Percentiles rank a stretch among this genome's conserved stretches.
Evolutionary conservation across 2,888 invertebrate species (phyloP).

Genomic region (Rhopalosiphum nymphaeae): DNA sequence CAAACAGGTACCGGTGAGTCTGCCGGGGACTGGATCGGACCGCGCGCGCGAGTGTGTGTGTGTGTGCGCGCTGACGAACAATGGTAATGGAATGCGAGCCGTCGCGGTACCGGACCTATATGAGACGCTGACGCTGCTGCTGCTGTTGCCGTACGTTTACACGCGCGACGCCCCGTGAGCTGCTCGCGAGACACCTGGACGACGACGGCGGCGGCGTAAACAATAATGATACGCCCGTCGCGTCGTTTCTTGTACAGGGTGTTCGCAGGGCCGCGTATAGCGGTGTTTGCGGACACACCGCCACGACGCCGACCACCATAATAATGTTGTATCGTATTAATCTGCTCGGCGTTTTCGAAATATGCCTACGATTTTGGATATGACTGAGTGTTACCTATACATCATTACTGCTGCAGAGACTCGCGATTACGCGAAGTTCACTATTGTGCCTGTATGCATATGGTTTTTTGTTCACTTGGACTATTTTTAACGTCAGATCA

Average conservation of each 20-base stretch:
- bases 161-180: neutral
- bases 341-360: neutral
- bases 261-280: no score
- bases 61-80: conserved; percentile 34
- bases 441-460: neutral
- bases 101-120: conserved; percentile 5
- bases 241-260: no score
- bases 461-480: neutral
- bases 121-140: neutral
- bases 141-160: neutral
- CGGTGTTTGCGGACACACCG: no score
- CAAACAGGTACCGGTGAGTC: conserved; percentile 65
- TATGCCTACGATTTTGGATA: neutral
- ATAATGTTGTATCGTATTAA: no score
- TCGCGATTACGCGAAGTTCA: neutral
- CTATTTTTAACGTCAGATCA: neutral
- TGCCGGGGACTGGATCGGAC: conserved; percentile 53
- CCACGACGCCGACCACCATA: no score
- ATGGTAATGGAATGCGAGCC: conserved; percentile 62
- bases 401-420: neutral
- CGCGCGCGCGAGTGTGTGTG: neutral
- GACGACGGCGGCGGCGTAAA: conserved; percentile 43
- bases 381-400: no score
- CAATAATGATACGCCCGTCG: neutral
- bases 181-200: conserved; percentile 59